These are phyloP conservation scores for Tenthredo notha DNA, from an alignment of 2,888 invertebrate species.

Conservation along the genomic window DNA sequence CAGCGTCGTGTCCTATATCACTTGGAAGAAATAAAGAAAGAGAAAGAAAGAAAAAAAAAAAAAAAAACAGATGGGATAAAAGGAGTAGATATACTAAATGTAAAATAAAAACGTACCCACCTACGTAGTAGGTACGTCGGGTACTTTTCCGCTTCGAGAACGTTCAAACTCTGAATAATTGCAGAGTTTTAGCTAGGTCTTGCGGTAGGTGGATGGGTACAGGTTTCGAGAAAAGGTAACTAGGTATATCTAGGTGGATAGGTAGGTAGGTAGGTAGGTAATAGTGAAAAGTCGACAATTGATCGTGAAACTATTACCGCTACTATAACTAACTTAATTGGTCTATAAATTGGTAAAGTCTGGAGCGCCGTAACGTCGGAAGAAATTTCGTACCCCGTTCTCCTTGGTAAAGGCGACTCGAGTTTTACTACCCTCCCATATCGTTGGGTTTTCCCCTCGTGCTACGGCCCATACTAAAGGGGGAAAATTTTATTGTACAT, in stretches of 20 bases:
- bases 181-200: background rate
- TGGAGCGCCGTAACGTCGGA: slow-evolving; percentile 29
- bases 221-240: background rate
- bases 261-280: background rate
- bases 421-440: slow-evolving; percentile 32
- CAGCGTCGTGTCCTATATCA: slow-evolving; percentile 19
- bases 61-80: slow-evolving; percentile 48
- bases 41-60: too few species aligned
- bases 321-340: slow-evolving; percentile 46
- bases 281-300: slow-evolving; percentile 43
- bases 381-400: slow-evolving; percentile 23
- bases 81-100: slow-evolving; percentile 51
- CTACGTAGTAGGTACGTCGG: background rate
- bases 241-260: background rate
- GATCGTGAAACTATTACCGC: slow-evolving; percentile 51
- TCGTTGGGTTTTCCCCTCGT: background rate
- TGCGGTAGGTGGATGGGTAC: background rate
- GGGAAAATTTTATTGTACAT: slow-evolving; percentile 38
- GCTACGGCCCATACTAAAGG: background rate
- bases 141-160: background rate
- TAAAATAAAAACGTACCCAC: slow-evolving; percentile 42
- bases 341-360: slow-evolving; percentile 47
- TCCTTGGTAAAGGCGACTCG: slow-evolving; percentile 16
- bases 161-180: slow-evolving; percentile 26
- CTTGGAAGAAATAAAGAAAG: slow-evolving; percentile 24